Evolutionary conservation across 2,888 invertebrate species (phyloP).

Genomic region (Lepidonotus clava): DNA sequence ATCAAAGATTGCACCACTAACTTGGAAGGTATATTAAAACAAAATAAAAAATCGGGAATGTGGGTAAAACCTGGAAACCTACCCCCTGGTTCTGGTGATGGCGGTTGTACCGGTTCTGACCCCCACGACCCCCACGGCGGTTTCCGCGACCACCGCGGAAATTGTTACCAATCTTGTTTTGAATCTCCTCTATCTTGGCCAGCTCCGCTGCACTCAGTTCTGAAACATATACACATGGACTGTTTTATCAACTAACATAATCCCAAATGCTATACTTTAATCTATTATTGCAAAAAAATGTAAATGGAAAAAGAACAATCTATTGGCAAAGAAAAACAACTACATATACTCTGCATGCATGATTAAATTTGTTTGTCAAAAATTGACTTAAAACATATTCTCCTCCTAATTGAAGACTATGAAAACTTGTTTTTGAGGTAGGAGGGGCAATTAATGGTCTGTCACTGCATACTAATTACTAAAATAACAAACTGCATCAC

Average conservation of each 20-base stretch:
- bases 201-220: constrained; percentile 14
- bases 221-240: not conserved
- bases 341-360: not conserved
- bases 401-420: not conserved
- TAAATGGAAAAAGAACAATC: not conserved
- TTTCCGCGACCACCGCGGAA: not conserved
- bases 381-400: not conserved
- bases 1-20: too few species aligned
- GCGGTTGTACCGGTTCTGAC: not conserved
- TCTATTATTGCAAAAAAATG: not conserved
- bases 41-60: too few species aligned
- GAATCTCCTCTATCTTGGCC: not conserved
- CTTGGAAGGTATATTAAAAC: too few species aligned
- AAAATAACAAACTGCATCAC: not conserved
- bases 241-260: not conserved
- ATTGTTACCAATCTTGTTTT: not conserved
- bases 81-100: not conserved
- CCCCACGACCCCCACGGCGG: not conserved
- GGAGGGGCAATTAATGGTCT: not conserved
- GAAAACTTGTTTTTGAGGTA: not conserved
- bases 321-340: not conserved
- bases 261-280: not conserved
- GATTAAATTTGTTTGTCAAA: not conserved
- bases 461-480: not conserved
- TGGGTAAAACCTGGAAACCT: too few species aligned